phyloP scores from a whole-genome alignment of 2,888 invertebrate species.

The Drosophila koepferae region DNA sequence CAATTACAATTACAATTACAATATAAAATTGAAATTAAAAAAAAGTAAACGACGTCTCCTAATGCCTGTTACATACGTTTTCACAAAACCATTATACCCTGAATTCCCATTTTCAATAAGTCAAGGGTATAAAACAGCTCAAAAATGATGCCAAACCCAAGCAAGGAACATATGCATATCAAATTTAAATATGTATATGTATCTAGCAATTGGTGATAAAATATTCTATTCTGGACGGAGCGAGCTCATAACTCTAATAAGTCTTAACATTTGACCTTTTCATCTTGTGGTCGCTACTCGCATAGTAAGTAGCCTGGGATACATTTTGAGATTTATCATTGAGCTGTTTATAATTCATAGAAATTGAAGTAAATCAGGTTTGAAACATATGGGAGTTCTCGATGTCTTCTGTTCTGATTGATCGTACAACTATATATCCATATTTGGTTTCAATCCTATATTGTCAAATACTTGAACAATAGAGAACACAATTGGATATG shows the following conservation, averaged over 20 bases:
- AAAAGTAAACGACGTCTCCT: no score
- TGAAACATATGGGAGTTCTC: no score
- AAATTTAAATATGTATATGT: neutral
- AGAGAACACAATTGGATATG: neutral
- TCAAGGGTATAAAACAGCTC: constrained; percentile 7
- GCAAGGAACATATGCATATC: constrained; percentile 5
- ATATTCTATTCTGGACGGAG: neutral
- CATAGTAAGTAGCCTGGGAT: neutral
- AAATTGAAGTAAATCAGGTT: neutral
- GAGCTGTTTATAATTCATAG: neutral
- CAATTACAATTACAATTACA: no score
- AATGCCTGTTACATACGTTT: no score
- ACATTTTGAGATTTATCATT: neutral
- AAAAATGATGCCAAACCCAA: neutral
- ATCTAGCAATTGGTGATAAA: neutral
- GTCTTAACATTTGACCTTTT: constrained; percentile 3
- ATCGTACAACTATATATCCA: no score
- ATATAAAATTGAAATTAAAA: no score
- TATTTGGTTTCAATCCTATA: no score
- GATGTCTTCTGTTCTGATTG: no score
- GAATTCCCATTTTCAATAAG: no score
- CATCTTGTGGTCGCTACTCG: neutral
- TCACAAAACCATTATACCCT: no score
- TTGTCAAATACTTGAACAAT: no score
- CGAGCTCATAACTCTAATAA: neutral